Evolutionary conservation across 2,797 vertebrate species (phyloP), one percentile per base, ranked within the genome.

Genomic region (Simalia tracyae): DNA sequence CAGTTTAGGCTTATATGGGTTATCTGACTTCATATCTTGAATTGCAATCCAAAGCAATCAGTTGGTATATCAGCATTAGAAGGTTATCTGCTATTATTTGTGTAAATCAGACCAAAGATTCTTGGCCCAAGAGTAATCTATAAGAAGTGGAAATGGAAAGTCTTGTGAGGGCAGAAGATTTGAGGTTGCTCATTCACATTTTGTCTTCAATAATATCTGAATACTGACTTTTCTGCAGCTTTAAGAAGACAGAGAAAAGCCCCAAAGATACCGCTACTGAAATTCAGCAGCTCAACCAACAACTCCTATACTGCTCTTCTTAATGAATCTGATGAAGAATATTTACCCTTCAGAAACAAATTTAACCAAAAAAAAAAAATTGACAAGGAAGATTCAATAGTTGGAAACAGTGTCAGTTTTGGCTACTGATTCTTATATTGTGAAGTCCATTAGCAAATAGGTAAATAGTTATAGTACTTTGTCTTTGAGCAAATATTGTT

Each of bases 301-400:
- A 54, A 54, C 50, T 54, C 97, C 42, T 97, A 98, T 88, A 97
- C 98, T 56, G 97, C 97, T 93, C 97, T 99, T 87, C 95, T 98
- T 0, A 97, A 97, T 46, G 97, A 97, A 68, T 98, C 98, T 0
- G 98, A 98, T 5, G 98, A 98, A 94, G 97, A 98, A 36, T 98
- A 95, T 46, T 50, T 84, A 66, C 46, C 86, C 60, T 56, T 14
- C 12, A 17, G 26, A 36, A 42, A 50, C 54, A 24, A 22, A 0
- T 4, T 0, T 0, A 76, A 88, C 24, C 8, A 63, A 88, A 36
- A 84, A 87, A 87, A 1, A 26, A 76, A 42, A 17, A 84, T 42
- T 84, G 76, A 9, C n/a, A 42, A 36, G 17, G 17, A 42, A 66
- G 10, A 6, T 28, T 2, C 2, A 22, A 84, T 22, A 22, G 5